Conservation (phyloP, 2,797 vertebrate species). For the Bryconaethiops microstoma region DNA sequence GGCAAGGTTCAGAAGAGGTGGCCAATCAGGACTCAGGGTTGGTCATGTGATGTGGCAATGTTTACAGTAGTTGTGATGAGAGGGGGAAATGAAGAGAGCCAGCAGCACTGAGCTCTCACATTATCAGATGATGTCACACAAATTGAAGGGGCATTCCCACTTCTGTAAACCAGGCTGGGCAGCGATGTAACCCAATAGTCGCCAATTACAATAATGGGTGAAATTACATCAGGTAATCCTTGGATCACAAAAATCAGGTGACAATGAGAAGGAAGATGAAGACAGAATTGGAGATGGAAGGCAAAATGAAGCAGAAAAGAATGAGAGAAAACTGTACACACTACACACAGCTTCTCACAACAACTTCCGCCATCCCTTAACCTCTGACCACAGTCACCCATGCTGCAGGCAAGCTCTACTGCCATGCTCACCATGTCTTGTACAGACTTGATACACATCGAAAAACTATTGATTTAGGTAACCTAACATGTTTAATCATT, state of each 20-base stretch:
- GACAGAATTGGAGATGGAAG: not conserved
- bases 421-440: not conserved
- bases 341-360: not conserved
- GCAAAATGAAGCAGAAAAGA: not conserved
- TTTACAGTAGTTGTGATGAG: slow-evolving; percentile 51
- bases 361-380: not conserved
- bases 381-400: not conserved
- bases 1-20: slow-evolving; percentile 54
- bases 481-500: not conserved
- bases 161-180: slow-evolving; percentile 24
- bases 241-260: slow-evolving; percentile 15
- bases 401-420: not conserved
- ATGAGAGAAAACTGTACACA: not conserved
- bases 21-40: slow-evolving; percentile 47
- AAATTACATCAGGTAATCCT: slow-evolving; percentile 39
- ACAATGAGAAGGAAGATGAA: slow-evolving; percentile 9
- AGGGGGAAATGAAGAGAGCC: slow-evolving; percentile 19
- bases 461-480: slow-evolving; percentile 3
- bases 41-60: slow-evolving; percentile 54
- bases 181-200: slow-evolving; percentile 38
- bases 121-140: slow-evolving; percentile 48
- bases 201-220: slow-evolving; percentile 33
- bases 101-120: slow-evolving; percentile 27
- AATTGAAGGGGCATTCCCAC: slow-evolving; percentile 36
- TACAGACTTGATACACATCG: not conserved